These are phyloP conservation scores for Chiloscyllium punctatum DNA, from an alignment of 2,797 vertebrate species.

Conservation along the genomic window DNA sequence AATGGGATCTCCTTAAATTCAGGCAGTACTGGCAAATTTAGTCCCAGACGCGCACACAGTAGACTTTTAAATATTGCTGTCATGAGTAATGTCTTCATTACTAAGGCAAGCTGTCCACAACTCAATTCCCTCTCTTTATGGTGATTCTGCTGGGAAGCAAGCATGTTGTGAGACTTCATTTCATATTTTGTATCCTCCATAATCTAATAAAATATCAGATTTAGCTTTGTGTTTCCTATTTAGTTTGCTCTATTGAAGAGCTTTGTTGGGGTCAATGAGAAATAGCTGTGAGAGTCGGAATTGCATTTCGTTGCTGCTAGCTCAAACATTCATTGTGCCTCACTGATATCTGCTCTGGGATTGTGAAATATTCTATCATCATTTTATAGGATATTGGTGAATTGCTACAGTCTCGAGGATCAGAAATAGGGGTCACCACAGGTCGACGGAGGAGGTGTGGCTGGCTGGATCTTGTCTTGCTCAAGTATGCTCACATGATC, in stretches of 20 bases:
- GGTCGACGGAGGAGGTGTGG: slow-evolving; percentile 92
- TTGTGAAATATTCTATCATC: background rate
- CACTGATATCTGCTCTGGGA: background rate
- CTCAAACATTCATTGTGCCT: background rate
- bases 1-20: background rate
- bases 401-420: slow-evolving; percentile 79
- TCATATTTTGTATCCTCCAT: background rate
- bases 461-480: slow-evolving; percentile 89
- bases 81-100: background rate
- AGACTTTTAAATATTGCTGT: background rate
- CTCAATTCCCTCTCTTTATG: background rate
- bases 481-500: slow-evolving; percentile 96
- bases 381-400: slow-evolving; percentile 75
- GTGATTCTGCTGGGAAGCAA: background rate
- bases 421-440: slow-evolving; percentile 92
- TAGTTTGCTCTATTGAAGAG: background rate
- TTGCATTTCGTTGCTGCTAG: background rate
- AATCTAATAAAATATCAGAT: background rate
- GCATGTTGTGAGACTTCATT: background rate
- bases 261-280: background rate
- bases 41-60: too few relatives aligned
- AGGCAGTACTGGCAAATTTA: background rate
- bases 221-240: background rate
- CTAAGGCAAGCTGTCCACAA: background rate
- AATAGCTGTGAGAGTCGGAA: background rate